A percentile compares a stretch with the other conserved stretches of the same genome.
Conservation (phyloP, 2,888 invertebrate species). For the Aphelenchoides bicaudatus region DNA sequence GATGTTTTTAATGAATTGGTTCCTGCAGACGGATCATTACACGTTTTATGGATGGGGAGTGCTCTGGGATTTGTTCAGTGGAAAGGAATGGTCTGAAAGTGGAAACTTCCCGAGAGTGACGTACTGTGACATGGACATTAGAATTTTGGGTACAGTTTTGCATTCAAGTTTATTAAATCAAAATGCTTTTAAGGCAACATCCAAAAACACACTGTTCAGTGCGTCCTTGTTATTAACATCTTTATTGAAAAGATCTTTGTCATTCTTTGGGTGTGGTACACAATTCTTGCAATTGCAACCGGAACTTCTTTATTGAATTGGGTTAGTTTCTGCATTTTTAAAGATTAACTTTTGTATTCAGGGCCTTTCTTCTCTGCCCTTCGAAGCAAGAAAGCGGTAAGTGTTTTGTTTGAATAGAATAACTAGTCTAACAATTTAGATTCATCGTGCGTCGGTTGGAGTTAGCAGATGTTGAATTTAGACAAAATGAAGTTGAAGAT, state of each 20-base stretch:
- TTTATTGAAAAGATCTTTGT: conserved; percentile 61
- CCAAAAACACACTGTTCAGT: conserved; percentile 60
- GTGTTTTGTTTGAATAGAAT: conserved; percentile 9
- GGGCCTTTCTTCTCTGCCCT: conserved; percentile 48
- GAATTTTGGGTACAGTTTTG: conserved; percentile 18
- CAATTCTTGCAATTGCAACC: conserved; percentile 40
- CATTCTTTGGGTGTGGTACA: conserved; percentile 60
- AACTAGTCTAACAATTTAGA: conserved; percentile 25
- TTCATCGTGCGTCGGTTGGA: conserved; percentile 57
- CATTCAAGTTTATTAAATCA: conserved; percentile 22
- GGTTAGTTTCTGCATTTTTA: conserved; percentile 27
- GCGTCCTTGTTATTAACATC: conserved; percentile 60
- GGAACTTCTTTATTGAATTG: conserved; percentile 41
- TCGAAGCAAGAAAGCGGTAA: conserved; percentile 46
- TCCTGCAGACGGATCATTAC: conserved; percentile 57
- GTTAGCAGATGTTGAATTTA: conserved; percentile 57
- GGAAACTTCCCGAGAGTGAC: conserved; percentile 59
- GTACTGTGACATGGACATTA: conserved; percentile 57
- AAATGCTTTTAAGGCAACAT: conserved; percentile 53
- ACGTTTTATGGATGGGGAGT: conserved; percentile 59
- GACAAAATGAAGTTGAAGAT: conserved; percentile 17
- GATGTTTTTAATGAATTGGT: conserved; percentile 56
- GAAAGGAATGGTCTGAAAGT: conserved; percentile 56
- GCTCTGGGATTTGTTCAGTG: conserved; percentile 50
- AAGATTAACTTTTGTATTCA: conserved; percentile 49